These are phyloP conservation scores for Drosophila setifemur DNA, from an alignment of 1,140 invertebrate genomes.

Conservation along the genomic window DNA sequence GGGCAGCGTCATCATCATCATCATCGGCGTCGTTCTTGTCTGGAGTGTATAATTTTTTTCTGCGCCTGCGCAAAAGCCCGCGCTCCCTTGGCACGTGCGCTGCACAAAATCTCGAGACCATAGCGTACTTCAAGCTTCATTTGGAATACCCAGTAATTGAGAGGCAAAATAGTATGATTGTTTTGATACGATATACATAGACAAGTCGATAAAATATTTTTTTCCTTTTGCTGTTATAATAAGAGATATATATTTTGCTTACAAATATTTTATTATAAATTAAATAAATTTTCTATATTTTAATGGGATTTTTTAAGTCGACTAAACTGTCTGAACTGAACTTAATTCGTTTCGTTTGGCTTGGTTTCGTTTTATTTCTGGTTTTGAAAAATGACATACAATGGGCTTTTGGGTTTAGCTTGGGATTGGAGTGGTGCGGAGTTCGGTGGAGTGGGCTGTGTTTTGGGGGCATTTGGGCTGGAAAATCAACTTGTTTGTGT, in stretches of 20 bases:
- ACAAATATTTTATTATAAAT: no score
- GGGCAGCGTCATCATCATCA: slow-evolving; percentile 36
- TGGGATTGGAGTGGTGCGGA: not conserved
- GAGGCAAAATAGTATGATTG: no score
- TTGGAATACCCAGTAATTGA: slow-evolving; percentile 17
- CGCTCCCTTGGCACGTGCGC: slow-evolving; percentile 73
- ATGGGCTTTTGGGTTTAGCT: slow-evolving; percentile 53
- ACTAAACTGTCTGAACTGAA: not conserved
- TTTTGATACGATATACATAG: no score
- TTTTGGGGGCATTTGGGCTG: slow-evolving; percentile 56
- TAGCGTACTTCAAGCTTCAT: slow-evolving; percentile 35
- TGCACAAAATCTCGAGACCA: slow-evolving; percentile 26
- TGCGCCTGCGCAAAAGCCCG: slow-evolving; percentile 59
- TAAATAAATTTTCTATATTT: not conserved
- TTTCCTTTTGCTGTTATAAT: no score
- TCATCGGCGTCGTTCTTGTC: slow-evolving; percentile 8
- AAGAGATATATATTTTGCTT: no score
- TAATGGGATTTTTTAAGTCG: not conserved
- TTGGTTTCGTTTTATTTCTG: slow-evolving; percentile 50
- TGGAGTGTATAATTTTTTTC: slow-evolving; percentile 29
- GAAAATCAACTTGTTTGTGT: slow-evolving; percentile 77
- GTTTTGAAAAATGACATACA: slow-evolving; percentile 75
- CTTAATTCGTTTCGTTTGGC: slow-evolving; percentile 43
- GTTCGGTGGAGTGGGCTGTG: slow-evolving; percentile 29
- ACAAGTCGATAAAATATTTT: no score